Conservation (phyloP, 2,113 vertebrate species). For the Brachypodius melanocephalos region DNA sequence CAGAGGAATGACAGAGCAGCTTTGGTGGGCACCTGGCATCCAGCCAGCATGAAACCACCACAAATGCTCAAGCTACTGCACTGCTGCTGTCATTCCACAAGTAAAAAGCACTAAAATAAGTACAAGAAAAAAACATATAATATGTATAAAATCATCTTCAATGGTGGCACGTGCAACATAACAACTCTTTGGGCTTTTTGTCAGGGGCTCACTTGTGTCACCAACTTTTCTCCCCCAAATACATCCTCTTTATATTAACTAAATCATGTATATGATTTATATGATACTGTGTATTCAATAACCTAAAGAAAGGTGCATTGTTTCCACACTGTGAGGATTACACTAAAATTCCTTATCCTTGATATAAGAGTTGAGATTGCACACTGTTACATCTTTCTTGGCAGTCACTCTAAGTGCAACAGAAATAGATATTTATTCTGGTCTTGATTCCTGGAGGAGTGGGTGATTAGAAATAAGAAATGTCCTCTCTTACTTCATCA, state of each 20-base stretch:
- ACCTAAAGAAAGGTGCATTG: not conserved
- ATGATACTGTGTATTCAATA: not conserved
- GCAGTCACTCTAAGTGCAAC: not conserved
- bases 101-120: not conserved
- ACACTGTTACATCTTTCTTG: not conserved
- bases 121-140: not conserved
- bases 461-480: not conserved
- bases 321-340: not conserved
- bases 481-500: not conserved
- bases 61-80: not conserved
- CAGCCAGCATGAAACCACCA: not conserved
- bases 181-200: not conserved
- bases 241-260: not conserved
- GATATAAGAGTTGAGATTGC: not conserved
- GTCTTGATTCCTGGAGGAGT: not conserved
- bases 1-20: not conserved
- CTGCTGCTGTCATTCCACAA: not conserved
- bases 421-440: constrained; percentile 4
- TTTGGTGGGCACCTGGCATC: not conserved
- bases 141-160: not conserved
- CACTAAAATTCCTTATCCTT: not conserved
- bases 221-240: not conserved
- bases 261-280: not conserved
- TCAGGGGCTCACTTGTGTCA: not conserved
- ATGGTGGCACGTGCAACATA: accelerated